Conservation (phyloP, 2,113 vertebrate genomes). For the Callaeas wilsoni region DNA sequence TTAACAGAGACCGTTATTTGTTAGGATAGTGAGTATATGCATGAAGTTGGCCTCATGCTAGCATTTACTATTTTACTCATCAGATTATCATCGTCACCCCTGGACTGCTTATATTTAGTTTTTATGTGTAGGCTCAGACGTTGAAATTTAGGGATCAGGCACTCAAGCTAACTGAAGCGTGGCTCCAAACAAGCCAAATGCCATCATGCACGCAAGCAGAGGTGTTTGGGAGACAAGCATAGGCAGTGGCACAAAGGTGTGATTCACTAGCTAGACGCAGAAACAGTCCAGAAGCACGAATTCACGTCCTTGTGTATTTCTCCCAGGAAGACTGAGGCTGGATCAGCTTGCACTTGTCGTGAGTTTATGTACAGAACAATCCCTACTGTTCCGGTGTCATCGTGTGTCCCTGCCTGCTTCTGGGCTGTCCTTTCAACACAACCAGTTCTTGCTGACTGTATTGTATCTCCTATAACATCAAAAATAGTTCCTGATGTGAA, state of each 20-base stretch:
- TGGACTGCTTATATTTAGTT: neutral
- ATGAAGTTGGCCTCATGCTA: neutral
- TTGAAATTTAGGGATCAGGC: neutral
- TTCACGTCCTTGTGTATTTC: neutral
- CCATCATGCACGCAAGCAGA: accelerated
- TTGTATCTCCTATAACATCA: neutral
- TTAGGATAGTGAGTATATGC: neutral
- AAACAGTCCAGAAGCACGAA: neutral
- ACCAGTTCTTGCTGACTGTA: neutral
- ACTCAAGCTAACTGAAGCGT: neutral
- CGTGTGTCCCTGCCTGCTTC: neutral
- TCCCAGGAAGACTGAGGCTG: neutral
- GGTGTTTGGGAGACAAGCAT: neutral
- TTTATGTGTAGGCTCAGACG: neutral
- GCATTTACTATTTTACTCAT: neutral
- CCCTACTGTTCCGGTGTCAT: neutral
- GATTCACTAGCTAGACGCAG: neutral
- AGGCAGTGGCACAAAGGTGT: neutral
- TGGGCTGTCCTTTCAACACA: neutral
- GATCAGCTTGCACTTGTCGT: accelerated
- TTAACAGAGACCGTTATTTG: neutral
- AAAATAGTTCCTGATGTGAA: neutral
- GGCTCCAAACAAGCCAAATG: neutral
- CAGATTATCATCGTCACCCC: neutral
- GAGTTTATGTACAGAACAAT: neutral